Evolutionary conservation across 1,140 invertebrate species (phyloP).

Genomic region (Leguminivora glycinivorella): DNA sequence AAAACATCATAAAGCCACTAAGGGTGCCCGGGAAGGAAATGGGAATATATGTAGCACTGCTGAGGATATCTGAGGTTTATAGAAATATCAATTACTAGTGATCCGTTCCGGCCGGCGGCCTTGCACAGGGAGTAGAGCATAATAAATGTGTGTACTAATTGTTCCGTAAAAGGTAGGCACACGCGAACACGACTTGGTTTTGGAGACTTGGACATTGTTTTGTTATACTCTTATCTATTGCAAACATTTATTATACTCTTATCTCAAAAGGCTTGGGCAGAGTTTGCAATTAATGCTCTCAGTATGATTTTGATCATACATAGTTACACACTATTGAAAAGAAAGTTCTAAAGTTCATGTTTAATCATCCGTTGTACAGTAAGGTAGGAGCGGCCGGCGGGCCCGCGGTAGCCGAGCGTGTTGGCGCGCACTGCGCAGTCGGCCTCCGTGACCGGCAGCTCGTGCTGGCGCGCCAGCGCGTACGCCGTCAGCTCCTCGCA

Average conservation of each 20-base stretch:
- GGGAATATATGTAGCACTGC: conserved; percentile 34
- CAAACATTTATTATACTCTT: too few relatives aligned
- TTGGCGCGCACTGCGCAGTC: conserved; percentile 45
- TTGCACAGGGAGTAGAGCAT: too few relatives aligned
- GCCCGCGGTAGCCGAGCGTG: conserved; percentile 45
- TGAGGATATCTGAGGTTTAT: conserved; percentile 28
- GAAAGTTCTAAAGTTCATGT: conserved; percentile 34
- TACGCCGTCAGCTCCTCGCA: conserved; percentile 63
- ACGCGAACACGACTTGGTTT: too few relatives aligned
- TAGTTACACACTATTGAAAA: too few relatives aligned
- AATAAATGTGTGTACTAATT: too few relatives aligned
- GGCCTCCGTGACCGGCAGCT: conserved; percentile 51
- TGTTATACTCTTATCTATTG: too few relatives aligned
- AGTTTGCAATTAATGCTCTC: too few relatives aligned
- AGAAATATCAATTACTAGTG: conserved; percentile 2
- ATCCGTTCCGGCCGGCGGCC: too few relatives aligned
- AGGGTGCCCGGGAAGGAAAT: conserved; percentile 41
- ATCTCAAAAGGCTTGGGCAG: too few relatives aligned
- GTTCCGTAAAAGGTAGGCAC: too few relatives aligned
- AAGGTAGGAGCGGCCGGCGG: conserved; percentile 51
- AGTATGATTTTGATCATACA: too few relatives aligned
- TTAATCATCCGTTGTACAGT: conserved; percentile 31
- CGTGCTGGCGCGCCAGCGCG: conserved; percentile 48
- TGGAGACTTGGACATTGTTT: too few relatives aligned
- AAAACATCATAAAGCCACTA: conserved; percentile 54